Evolutionary conservation across 2,113 vertebrate genomes (phyloP).

Genomic region (Psilopsiagon aymara): DNA sequence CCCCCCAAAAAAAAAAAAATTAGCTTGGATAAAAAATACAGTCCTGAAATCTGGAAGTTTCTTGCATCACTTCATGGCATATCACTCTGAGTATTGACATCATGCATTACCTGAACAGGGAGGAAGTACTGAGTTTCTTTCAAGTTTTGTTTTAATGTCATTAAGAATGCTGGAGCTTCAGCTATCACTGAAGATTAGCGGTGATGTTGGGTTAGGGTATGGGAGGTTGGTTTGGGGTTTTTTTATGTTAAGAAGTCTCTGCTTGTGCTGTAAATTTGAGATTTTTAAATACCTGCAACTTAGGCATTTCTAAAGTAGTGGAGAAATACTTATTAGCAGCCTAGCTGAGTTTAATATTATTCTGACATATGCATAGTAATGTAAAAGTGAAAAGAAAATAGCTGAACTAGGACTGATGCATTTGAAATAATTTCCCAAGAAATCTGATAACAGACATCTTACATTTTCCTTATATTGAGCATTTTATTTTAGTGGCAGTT

Average conservation of each 20-base stretch:
- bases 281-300: not conserved
- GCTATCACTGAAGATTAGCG: not conserved
- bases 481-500: not conserved
- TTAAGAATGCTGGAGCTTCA: not conserved
- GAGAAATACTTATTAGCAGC: not conserved
- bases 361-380: not conserved
- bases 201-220: not conserved
- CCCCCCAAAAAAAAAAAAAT: fast-evolving
- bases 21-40: not conserved
- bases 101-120: not conserved
- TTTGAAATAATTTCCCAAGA: not conserved
- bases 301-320: not conserved
- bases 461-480: not conserved
- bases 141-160: not conserved
- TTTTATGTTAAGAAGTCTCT: not conserved
- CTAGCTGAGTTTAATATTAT: not conserved
- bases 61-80: not conserved
- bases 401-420: not conserved
- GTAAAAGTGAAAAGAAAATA: not conserved
- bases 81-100: not conserved
- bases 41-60: not conserved
- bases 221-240: fast-evolving
- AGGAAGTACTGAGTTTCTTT: not conserved
- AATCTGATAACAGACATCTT: not conserved
- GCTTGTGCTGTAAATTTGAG: not conserved